Percentiles rank a stretch among this genome's conserved stretches.
phyloP scores from a whole-genome alignment of 2,888 invertebrate species.

The Autographa gamma region DNA sequence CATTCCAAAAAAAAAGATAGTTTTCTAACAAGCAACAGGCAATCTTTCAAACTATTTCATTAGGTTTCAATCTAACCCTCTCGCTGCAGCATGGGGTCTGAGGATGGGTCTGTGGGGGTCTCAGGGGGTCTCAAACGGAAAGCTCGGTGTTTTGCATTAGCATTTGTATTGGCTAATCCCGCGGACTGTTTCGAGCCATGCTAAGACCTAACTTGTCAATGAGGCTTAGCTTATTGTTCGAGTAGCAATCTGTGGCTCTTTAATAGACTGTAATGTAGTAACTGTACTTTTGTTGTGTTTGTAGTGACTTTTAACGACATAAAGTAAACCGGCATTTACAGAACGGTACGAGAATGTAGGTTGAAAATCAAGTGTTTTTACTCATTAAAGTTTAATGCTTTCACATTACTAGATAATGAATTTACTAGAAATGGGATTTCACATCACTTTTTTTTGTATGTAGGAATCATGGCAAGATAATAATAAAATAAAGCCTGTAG shows the following conservation, averaged over 20 bases:
- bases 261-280: too few species aligned
- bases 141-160: constrained; percentile 28
- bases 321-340: too few species aligned
- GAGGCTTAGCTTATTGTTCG: constrained; percentile 9
- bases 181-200: constrained; percentile 28
- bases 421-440: too few species aligned
- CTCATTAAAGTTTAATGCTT: too few species aligned
- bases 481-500: too few species aligned
- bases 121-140: not conserved
- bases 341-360: too few species aligned
- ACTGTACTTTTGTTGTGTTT: too few species aligned
- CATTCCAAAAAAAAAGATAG: not conserved
- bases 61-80: constrained; percentile 50
- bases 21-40: not conserved
- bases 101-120: not conserved
- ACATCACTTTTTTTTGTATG: too few species aligned
- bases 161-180: constrained; percentile 55
- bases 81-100: constrained; percentile 12
- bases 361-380: too few species aligned
- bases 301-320: too few species aligned
- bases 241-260: constrained; percentile 6
- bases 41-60: constrained; percentile 47
- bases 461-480: too few species aligned
- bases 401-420: too few species aligned
- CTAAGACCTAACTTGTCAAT: constrained; percentile 46